Conservation (phyloP, 2,888 invertebrate species). For the Nesidiocoris tenuis region DNA sequence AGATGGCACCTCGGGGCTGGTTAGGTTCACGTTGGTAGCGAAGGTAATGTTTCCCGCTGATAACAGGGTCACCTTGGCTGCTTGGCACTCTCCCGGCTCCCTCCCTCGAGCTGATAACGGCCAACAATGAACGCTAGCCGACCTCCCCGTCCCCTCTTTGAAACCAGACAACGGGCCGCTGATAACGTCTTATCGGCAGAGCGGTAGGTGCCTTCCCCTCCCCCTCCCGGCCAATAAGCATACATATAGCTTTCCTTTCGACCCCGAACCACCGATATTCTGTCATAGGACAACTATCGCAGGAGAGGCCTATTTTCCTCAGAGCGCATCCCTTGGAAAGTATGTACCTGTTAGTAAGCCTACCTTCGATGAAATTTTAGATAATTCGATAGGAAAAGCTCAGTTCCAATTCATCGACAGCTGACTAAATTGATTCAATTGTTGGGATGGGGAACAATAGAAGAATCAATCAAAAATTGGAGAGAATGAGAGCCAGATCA, state of each 20-base stretch:
- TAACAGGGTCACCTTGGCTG: slow-evolving; percentile 42
- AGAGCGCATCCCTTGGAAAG: not conserved
- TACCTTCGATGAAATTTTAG: slow-evolving; percentile 17
- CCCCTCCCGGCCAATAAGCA: slow-evolving; percentile 42
- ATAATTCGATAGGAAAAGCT: too few relatives aligned
- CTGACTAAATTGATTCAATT: too few relatives aligned
- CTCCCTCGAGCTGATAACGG: slow-evolving; percentile 32
- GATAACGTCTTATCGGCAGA: slow-evolving; percentile 42
- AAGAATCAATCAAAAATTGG: too few relatives aligned
- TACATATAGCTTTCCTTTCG: slow-evolving; percentile 43
- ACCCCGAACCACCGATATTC: slow-evolving; percentile 29
- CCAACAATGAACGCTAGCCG: slow-evolving; percentile 42
- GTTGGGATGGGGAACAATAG: too few relatives aligned
- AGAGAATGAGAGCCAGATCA: too few relatives aligned
- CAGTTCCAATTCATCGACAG: too few relatives aligned
- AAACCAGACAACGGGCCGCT: not conserved
- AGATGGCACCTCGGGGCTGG: not conserved
- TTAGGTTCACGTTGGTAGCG: not conserved
- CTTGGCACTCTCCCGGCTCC: too few relatives aligned
- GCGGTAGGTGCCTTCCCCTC: slow-evolving; percentile 1
- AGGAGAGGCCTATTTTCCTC: slow-evolving; percentile 14
- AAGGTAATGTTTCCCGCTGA: slow-evolving; percentile 35
- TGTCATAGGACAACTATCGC: too few relatives aligned
- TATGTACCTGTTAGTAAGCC: slow-evolving; percentile 9
- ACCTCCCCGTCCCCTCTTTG: slow-evolving; percentile 1